These are phyloP conservation scores for Drosophila guanche DNA, from an alignment of 1,140 invertebrate genomes.

Conservation along the genomic window DNA sequence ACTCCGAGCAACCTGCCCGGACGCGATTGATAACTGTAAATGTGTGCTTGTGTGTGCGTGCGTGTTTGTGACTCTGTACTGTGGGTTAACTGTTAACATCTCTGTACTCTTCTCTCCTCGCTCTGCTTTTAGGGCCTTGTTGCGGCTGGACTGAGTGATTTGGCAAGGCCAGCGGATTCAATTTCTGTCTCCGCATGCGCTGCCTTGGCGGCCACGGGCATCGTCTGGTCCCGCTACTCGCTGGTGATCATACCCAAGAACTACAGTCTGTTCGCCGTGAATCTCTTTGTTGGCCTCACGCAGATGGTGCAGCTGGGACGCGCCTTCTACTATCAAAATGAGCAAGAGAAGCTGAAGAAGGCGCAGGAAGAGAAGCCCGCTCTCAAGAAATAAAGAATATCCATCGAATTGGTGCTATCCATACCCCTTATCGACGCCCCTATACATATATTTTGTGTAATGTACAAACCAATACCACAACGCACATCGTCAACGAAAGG, in stretches of 20 bases:
- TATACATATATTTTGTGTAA: constrained; percentile 24
- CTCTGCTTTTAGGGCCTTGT: constrained; percentile 88
- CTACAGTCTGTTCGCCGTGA: constrained; percentile 77
- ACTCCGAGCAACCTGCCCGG: constrained; percentile 14
- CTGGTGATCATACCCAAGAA: constrained; percentile 81
- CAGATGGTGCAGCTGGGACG: constrained; percentile 72
- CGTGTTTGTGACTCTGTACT: not conserved
- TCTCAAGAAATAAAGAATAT: constrained; percentile 30
- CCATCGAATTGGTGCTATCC: constrained; percentile 29
- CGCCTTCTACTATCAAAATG: constrained; percentile 64
- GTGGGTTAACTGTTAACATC: not conserved
- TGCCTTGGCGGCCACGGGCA: constrained; percentile 88
- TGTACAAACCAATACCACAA: constrained; percentile 32
- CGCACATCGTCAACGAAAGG: constrained; percentile 52
- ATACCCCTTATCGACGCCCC: not conserved
- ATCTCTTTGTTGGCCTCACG: constrained; percentile 76
- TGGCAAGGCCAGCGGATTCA: constrained; percentile 94
- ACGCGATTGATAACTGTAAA: constrained; percentile 14
- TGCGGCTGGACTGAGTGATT: constrained; percentile 96
- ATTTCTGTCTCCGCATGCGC: constrained; percentile 93
- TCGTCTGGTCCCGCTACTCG: constrained; percentile 81
- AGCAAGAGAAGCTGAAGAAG: constrained; percentile 63
- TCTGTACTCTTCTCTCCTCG: not conserved
- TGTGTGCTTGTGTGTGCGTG: constrained; percentile 1
- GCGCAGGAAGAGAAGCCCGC: constrained; percentile 27